Base-by-base conservation (phyloP, 2,888 invertebrate genomes). In the Philereme vetulata region DNA sequence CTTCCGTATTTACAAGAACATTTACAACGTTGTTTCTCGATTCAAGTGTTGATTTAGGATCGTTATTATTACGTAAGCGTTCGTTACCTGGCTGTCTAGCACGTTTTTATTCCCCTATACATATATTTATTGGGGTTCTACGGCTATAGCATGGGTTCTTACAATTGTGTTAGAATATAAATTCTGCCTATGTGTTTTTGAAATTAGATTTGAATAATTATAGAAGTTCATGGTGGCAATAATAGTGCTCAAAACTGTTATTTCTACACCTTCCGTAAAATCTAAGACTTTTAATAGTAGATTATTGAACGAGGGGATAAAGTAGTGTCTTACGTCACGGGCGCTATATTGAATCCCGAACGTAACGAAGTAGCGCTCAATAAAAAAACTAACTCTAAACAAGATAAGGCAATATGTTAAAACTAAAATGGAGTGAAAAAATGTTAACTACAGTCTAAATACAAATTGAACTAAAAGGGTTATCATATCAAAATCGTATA, bases 41-140 rank as follows among this genome's bases (percentile, higher is more conserved):
- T 76, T 76, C 74, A 64, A 71, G 63, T 85, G 84, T 87, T 87
- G 75, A 77, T 81, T 86, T 86, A 87, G 87, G 87, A 81, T 77
- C 74, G 72, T 77, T 81, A 78, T 74, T 74, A 74, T 72, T 70
- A 67, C 66, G 63, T 58, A 55, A 60, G 52, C 67, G 66, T 67
- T 68, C 65, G 66, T 68, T 70, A 60, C 61, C 61, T 64, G 53
- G 51, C 60, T 60, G 60, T 56, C 60, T 66, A 50, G 54, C 54
- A 64, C 56, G 63, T 56, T 55, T 60, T 64, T 64, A 62, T 56
- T 56, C 54, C 59, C 49, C 49, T 34, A 40, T 60, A 21, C 21
- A 9, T 64, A 51, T 59, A 59, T 57, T 51, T 55, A 43, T 44
- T 48, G 53, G 51, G 49, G 45, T 47, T 59, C 42, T 42, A 56